Percentiles rank a stretch among this genome's conserved stretches.
Evolutionary conservation across 2,113 vertebrate species (phyloP).

Genomic region (Osmerus mordax): DNA sequence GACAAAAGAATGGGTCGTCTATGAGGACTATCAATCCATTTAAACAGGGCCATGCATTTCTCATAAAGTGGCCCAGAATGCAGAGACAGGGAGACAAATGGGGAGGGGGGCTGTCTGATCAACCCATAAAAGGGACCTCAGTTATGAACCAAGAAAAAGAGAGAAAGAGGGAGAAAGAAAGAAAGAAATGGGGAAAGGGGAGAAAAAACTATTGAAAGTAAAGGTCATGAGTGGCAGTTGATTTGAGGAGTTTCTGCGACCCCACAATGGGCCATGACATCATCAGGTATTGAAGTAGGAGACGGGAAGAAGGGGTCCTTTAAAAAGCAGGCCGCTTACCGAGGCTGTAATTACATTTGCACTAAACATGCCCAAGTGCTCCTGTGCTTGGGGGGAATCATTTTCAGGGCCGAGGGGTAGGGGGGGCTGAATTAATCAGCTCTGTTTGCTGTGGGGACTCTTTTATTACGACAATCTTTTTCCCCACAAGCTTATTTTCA

Average conservation of each 20-base stretch:
- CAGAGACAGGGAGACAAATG: conserved; percentile 49
- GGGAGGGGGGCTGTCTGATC: conserved; percentile 61
- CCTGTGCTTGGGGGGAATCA: conserved; percentile 80
- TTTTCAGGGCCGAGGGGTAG: conserved; percentile 70
- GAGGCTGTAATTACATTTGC: conserved; percentile 94
- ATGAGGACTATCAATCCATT: conserved; percentile 67
- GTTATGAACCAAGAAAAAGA: conserved; percentile 64
- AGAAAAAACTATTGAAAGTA: conserved; percentile 69
- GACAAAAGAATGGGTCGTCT: conserved; percentile 61
- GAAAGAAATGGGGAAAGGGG: conserved; percentile 60
- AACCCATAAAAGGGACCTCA: conserved; percentile 70
- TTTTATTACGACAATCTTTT: conserved; percentile 69
- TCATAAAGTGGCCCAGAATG: conserved; percentile 68
- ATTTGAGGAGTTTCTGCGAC: conserved; percentile 81
- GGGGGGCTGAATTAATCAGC: conserved; percentile 82
- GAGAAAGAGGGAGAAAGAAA: conserved; percentile 41
- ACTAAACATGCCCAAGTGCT: conserved; percentile 88
- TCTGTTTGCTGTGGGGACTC: conserved; percentile 77
- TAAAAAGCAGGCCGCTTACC: conserved; percentile 82
- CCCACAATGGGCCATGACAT: conserved; percentile 83
- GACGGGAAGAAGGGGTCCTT: conserved; percentile 78
- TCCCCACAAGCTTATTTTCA: conserved; percentile 51
- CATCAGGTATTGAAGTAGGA: conserved; percentile 85
- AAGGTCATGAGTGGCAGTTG: conserved; percentile 81
- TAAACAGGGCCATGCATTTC: conserved; percentile 69